Conservation (phyloP, 2,797 vertebrate species). For the Ambastaia sidthimunki region DNA sequence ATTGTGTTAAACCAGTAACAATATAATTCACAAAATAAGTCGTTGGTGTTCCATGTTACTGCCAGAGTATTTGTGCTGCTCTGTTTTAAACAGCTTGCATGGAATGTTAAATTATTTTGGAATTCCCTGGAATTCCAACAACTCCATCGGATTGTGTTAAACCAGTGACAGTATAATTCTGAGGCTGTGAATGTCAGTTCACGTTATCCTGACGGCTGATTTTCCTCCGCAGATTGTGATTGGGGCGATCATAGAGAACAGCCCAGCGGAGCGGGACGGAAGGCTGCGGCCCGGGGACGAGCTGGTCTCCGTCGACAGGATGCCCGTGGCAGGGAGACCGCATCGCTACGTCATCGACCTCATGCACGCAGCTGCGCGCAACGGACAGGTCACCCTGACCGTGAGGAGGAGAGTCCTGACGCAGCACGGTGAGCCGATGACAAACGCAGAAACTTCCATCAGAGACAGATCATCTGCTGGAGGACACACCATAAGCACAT, state of each 20-base stretch:
- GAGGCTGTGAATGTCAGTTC: neutral
- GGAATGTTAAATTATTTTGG: neutral
- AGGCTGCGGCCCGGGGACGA: constrained; percentile 95
- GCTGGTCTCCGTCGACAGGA: constrained; percentile 95
- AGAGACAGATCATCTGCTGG: neutral
- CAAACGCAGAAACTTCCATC: neutral
- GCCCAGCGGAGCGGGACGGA: constrained; percentile 95
- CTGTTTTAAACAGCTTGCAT: neutral
- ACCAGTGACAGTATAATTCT: neutral
- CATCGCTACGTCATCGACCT: constrained; percentile 99
- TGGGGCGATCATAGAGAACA: constrained; percentile 97
- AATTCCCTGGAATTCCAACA: constrained; percentile 1
- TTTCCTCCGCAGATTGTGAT: constrained; percentile 91
- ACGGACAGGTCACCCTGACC: constrained; percentile 96
- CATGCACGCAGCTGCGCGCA: constrained; percentile 97
- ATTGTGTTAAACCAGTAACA: neutral
- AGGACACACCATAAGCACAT: too few species aligned
- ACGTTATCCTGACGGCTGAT: constrained; percentile 40
- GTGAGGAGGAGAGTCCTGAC: constrained; percentile 93
- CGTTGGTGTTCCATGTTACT: neutral
- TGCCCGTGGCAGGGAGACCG: constrained; percentile 95
- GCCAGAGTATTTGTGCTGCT: neutral
- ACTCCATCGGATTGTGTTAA: neutral
- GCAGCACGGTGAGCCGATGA: constrained; percentile 58
- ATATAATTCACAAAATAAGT: neutral